Evolutionary conservation across 2,888 invertebrate species (phyloP), one percentile per base, ranked within the genome.

Genomic region (Bursaphelenchus okinawaensis): DNA sequence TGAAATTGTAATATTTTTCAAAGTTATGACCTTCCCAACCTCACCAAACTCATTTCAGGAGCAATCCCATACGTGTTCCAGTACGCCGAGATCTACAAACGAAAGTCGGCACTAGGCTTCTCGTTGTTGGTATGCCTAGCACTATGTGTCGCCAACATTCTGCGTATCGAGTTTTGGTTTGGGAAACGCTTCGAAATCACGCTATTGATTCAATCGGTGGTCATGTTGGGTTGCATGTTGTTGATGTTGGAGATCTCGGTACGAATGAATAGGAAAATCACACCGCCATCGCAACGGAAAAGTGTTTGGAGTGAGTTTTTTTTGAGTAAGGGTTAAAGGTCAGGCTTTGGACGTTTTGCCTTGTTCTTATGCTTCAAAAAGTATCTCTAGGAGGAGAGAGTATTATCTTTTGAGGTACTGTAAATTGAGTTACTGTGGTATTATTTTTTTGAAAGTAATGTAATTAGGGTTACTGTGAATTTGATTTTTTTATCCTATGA

Each of bases 91-190:
- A 96, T 98, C 68, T 90, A 88, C 83, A 88, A 77, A 22, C 70
- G 68, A 19, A 69, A 71, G 31, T 63, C 62, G 22, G 73, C 73
- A n/a, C 55, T 62, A 23, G 98, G 98, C 12, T 99, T 99, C 85
- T 96, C 96, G 0, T 86, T 93, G 55, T 91, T 92, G 84, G 98
- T 98, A 61, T 98, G 98, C 84, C 87, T 98, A 75, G 91, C 93
- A 24, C 88, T 98, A 63, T 87, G 98, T 57, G 88, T 95, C 82
- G 96, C 98, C 68, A 98, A 98, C 84, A 94, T 92, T 63, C 87
- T 99, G 71, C 88, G 98, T 82, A 95, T 98, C 83, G 87, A 95
- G 80, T 99, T 98, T 86, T 98, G 98, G 98, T 96, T 98, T 88
- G 96, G 96, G 72, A 93, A 92, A 85, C 90, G 90, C 75, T 98